Conservation (phyloP, 1,140 invertebrate genomes). For the Phymastichus coffea region DNA sequence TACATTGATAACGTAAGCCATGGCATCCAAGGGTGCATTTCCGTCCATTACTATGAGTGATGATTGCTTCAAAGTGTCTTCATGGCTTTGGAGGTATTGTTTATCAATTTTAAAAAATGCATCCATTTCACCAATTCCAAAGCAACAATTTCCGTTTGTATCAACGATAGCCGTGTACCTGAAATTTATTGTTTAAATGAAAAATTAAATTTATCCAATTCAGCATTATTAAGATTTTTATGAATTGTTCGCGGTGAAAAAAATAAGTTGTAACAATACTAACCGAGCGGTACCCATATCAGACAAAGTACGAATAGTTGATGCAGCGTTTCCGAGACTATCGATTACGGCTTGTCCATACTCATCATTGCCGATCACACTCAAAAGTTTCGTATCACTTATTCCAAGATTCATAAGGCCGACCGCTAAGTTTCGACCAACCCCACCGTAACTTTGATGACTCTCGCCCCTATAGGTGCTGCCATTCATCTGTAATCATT, state of each 20-base stretch:
- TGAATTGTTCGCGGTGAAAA: not conserved
- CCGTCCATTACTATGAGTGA: slow-evolving; percentile 80
- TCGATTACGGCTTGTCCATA: slow-evolving; percentile 54
- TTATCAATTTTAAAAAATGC: slow-evolving; percentile 72
- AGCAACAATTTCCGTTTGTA: slow-evolving; percentile 70
- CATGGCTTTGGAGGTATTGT: slow-evolving; percentile 58
- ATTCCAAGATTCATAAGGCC: slow-evolving; percentile 72
- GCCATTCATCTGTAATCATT: slow-evolving; percentile 68
- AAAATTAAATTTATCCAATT: not conserved
- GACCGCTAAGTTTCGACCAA: slow-evolving; percentile 89
- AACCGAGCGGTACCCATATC: slow-evolving; percentile 51
- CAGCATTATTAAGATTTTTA: not conserved
- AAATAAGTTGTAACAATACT: slow-evolving; percentile 21
- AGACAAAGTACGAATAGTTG: slow-evolving; percentile 40
- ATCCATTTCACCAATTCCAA: slow-evolving; percentile 82
- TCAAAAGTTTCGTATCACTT: slow-evolving; percentile 68
- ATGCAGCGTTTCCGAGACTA: slow-evolving; percentile 51
- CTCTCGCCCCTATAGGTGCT: slow-evolving; percentile 70
- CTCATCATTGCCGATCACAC: slow-evolving; percentile 76
- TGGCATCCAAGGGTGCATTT: slow-evolving; percentile 70
- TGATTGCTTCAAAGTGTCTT: slow-evolving; percentile 51
- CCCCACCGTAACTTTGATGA: slow-evolving; percentile 75
- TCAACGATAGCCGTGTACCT: slow-evolving; percentile 76
- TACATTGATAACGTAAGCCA: slow-evolving; percentile 64
- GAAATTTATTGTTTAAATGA: slow-evolving; percentile 34